Evolutionary conservation across 2,113 vertebrate species (phyloP), one percentile per base, ranked within the genome.

Genomic region (Aspidoscelis tigris): DNA sequence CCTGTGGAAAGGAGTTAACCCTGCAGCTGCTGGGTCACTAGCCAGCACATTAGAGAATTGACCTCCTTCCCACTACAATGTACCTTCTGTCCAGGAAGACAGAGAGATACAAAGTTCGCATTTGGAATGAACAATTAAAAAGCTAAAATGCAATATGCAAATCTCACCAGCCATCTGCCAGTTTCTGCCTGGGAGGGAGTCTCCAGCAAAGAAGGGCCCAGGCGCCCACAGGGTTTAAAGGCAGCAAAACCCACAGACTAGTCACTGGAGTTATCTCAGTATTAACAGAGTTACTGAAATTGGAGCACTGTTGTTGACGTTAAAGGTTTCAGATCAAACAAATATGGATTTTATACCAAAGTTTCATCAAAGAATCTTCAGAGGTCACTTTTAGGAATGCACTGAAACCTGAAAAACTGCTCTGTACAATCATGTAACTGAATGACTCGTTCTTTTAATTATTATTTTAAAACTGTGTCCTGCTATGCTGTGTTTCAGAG

Each of bases 11-110:
- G 80, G 70, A 73, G 44, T 82, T 86, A 83, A 83, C 76, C 86
- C 81, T 72, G 39, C 86, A 83, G 86, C 86, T 87, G 86, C 86
- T 79, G 65, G 86, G 86, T 87, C 81, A 83, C 85, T 72, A 72
- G 80, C 74, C 80, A 76, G 79, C 80, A 76, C 80, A 53, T 74
- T 73, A 82, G 80, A 82, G 61, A 82, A 73, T 61, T 76, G 78
- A 81, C 77, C 81, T 75, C 64, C 81, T 66, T 66, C 86, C 75
- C 71, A 69, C 20, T 73, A 79, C 76, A 79, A 75, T 75, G 86
- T 75, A 70, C 86, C 86, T 75, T 84, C 81, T 84, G 77, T 83
- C 81, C 81, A 14, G 66, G 73, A 78, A 64, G 71, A 84, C 83
- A 79, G 84, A 85, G 61, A 85, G 84, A 81, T 85, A 81, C 78